Evolutionary conservation across 2,888 invertebrate species (phyloP).

Genomic region (Nasonia oneida): DNA sequence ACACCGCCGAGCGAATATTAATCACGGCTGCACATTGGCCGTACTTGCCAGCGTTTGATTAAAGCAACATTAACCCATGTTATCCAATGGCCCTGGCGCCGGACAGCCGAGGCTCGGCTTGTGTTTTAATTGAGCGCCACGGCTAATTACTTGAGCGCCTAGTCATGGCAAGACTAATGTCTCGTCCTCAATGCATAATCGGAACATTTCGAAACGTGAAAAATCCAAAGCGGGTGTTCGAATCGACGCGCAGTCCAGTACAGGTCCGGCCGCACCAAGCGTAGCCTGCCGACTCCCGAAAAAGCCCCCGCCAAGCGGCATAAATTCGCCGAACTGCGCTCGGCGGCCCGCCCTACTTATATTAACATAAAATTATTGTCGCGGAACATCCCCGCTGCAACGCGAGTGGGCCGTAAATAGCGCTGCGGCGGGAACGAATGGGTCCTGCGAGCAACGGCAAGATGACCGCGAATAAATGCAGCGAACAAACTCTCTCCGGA

Average conservation of each 20-base stretch:
- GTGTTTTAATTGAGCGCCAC: not conserved
- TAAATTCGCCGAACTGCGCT: slow-evolving; percentile 15
- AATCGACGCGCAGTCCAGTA: too few relatives aligned
- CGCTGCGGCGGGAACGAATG: not conserved
- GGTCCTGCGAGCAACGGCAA: not conserved
- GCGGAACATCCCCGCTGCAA: not conserved
- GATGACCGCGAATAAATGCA: too few relatives aligned
- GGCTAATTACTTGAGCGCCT: too few relatives aligned
- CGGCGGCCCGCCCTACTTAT: slow-evolving; percentile 14
- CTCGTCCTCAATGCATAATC: not conserved
- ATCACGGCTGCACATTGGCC: too few relatives aligned
- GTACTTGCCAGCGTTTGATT: slow-evolving; percentile 4
- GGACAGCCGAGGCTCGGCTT: not conserved
- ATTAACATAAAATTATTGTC: slow-evolving; percentile 44
- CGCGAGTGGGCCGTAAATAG: not conserved
- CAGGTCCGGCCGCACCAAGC: too few relatives aligned
- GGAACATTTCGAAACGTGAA: too few relatives aligned
- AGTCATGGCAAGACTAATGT: slow-evolving; percentile 47
- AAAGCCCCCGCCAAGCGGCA: not conserved
- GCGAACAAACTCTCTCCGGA: too few relatives aligned
- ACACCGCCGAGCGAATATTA: too few relatives aligned
- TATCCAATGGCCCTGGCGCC: slow-evolving; percentile 10
- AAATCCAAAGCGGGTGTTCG: too few relatives aligned
- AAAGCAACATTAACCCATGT: slow-evolving; percentile 23
- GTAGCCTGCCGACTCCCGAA: too few relatives aligned